Percentiles rank a stretch among this genome's conserved stretches.
These are phyloP conservation scores for Scarus forsteni DNA, from an alignment of 2,797 vertebrate species.

Conservation along the genomic window DNA sequence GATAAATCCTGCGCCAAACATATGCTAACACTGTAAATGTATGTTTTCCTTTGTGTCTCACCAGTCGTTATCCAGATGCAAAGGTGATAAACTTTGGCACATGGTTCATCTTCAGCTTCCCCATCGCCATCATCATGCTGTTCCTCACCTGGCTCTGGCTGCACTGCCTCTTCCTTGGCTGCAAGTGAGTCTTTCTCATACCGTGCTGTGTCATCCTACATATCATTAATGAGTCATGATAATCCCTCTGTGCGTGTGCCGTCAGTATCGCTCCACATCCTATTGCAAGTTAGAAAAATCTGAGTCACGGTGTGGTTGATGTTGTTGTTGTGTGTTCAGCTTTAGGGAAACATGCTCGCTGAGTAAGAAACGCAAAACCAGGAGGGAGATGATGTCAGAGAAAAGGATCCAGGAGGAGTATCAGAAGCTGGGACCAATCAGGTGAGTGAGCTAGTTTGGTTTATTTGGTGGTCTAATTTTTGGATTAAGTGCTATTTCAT, in stretches of 20 bases:
- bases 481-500: background rate
- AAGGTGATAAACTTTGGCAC: slow-evolving; percentile 98
- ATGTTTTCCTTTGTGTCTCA: slow-evolving; percentile 5
- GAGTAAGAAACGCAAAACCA: slow-evolving; percentile 96
- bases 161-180: slow-evolving; percentile 96
- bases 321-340: slow-evolving; percentile 75
- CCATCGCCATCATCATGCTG: slow-evolving; percentile 95
- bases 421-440: slow-evolving; percentile 92
- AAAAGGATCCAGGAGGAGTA: slow-evolving; percentile 96
- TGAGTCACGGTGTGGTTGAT: background rate
- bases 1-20: too few relatives aligned
- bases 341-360: slow-evolving; percentile 97
- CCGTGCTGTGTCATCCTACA: slow-evolving; percentile 22
- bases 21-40: background rate
- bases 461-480: background rate
- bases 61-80: slow-evolving; percentile 94
- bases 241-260: slow-evolving; percentile 36
- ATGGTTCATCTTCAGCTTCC: slow-evolving; percentile 98
- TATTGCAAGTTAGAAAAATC: background rate
- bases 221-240: slow-evolving; percentile 50
- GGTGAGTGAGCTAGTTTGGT: slow-evolving; percentile 67
- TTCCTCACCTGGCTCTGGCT: slow-evolving; percentile 98
- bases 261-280: background rate
- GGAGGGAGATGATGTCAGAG: slow-evolving; percentile 93
- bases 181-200: slow-evolving; percentile 89